These are phyloP conservation scores for Andrena bicolor DNA, from an alignment of 2,888 invertebrate species.

Conservation along the genomic window DNA sequence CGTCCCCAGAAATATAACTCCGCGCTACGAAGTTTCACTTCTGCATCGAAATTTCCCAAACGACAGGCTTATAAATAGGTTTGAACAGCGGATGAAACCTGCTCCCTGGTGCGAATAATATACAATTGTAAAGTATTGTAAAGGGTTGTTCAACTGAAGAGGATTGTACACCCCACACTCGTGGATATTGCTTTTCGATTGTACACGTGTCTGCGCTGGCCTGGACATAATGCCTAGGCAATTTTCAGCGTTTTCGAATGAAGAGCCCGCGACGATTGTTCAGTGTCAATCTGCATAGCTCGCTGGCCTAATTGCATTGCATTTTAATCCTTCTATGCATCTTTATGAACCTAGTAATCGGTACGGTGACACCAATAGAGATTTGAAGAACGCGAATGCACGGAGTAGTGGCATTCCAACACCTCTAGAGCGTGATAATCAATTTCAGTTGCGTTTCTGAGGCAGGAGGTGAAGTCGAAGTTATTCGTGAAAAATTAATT, in stretches of 20 bases:
- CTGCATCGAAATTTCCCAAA: no score
- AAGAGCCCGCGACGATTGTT: neutral
- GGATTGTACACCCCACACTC: neutral
- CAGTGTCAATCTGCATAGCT: slow-evolving; percentile 18
- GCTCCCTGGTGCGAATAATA: no score
- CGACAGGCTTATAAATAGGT: no score
- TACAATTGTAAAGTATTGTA: no score
- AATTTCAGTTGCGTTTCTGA: neutral
- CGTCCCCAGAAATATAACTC: neutral
- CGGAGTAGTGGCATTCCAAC: neutral
- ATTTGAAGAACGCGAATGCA: neutral
- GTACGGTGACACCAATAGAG: neutral
- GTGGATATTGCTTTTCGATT: neutral
- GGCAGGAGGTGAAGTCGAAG: no score
- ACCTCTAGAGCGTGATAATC: neutral
- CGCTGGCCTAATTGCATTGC: neutral
- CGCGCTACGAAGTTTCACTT: no score
- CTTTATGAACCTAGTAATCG: slow-evolving; percentile 20
- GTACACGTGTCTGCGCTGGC: neutral
- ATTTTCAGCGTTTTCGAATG: neutral
- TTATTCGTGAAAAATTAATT: no score
- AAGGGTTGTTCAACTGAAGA: no score
- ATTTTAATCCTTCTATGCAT: slow-evolving; percentile 32
- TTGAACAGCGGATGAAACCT: no score
- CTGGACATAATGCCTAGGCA: neutral